Base-by-base conservation (phyloP, 1,140 invertebrate species). In the Araneus ventricosus region DNA sequence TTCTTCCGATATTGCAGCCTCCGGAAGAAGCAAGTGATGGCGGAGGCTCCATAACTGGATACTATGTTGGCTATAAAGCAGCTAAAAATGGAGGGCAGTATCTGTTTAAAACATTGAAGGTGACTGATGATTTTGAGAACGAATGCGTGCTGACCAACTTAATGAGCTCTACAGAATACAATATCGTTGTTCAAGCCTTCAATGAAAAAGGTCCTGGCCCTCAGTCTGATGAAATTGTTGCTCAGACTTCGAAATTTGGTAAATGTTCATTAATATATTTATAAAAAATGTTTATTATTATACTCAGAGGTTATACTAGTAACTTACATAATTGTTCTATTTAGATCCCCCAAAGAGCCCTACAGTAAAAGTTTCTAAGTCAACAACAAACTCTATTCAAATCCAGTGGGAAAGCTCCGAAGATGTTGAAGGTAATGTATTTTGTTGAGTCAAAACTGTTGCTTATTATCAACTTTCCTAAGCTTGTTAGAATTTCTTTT, bases 141-240 rank as follows among this genome's bases (percentile, higher is more conserved):
- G 87, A 93, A 85, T 93, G 88, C 24, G 59, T 89, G 1, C 86
- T 94, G 0, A 92, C 61, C 7, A 94, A 93, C 79, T 37, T 94
- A 24, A 22, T 82, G 22, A 94, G 90, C 24, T 94, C 87, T 0
- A 99, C 98, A 0, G 98, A 99, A 95, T 99, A 99, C 95, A 97
- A 98, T 7, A 97, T 99, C 0, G 98, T 99, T 14, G 98, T 99
- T 27, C 98, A 99, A 96, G 98, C 98, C 0, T 99, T 98, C 95
- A 99, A 99, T 95, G 98, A 98, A 95, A 97, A 98, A 94, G 98
- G 98, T 20, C 97, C 97, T 1, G 98, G 98, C 59, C 98, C 98
- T 0, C 97, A 98, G 94, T 98, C 97, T 45, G 97, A 97, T 63
- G 98, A 99, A 95, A 96, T 97, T 27, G 97, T 97, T 94, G 98